These are phyloP conservation scores for Puma concolor DNA, from an alignment of 2,113 vertebrate genomes.

Conservation along the genomic window DNA sequence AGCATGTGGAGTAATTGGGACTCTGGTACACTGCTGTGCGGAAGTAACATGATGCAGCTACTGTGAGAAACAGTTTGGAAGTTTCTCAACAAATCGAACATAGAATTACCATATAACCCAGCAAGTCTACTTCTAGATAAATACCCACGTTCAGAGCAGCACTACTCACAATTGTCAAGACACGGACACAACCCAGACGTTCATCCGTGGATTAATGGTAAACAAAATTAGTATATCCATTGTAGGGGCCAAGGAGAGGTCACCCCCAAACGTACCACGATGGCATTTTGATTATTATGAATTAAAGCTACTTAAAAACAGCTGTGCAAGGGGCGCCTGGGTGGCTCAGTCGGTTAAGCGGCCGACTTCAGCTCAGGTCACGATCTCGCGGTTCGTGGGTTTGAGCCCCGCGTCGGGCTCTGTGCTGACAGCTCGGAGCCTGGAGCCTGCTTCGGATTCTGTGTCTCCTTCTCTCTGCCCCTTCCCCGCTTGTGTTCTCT, in stretches of 20 bases:
- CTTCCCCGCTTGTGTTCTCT: too few relatives aligned
- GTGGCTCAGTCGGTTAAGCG: too few relatives aligned
- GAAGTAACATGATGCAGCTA: neutral
- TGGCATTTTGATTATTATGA: neutral
- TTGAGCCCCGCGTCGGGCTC: too few relatives aligned
- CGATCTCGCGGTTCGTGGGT: too few relatives aligned
- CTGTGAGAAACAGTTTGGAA: neutral
- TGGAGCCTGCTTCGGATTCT: too few relatives aligned
- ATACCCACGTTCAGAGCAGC: neutral
- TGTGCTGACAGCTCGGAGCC: too few relatives aligned
- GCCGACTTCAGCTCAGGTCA: too few relatives aligned
- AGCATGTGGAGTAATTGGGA: neutral
- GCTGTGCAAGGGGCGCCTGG: neutral
- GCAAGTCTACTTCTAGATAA: neutral
- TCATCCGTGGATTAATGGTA: neutral
- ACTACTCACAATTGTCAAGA: neutral
- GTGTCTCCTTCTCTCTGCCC: too few relatives aligned
- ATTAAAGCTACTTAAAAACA: neutral
- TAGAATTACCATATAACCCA: neutral
- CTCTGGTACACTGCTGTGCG: neutral
- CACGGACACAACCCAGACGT: neutral
- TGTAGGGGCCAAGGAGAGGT: neutral
- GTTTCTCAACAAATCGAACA: neutral
- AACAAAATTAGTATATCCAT: neutral
- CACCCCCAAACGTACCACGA: neutral